Evolutionary conservation across 2,113 vertebrate species (phyloP).

Genomic region (Gobio gobio): DNA sequence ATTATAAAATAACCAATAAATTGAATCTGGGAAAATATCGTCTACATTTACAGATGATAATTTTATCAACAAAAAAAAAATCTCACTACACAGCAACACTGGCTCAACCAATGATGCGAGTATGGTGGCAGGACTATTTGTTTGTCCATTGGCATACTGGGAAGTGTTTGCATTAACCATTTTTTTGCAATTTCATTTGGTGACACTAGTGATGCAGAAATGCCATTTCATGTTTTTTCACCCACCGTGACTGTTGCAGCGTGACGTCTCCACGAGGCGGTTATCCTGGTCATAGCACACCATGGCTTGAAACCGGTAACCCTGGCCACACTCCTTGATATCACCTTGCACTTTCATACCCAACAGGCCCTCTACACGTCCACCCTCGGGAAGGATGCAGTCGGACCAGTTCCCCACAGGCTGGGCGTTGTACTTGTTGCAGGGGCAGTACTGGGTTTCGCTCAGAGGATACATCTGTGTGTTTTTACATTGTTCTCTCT

Average conservation of each 20-base stretch:
- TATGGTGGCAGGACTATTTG: background rate
- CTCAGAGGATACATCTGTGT: constrained; percentile 88
- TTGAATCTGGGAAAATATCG: background rate
- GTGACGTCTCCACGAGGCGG: constrained; percentile 89
- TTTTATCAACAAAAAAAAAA: background rate
- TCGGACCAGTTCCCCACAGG: constrained; percentile 98
- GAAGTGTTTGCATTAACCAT: background rate
- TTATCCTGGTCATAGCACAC: constrained; percentile 95
- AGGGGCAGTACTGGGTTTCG: constrained; percentile 95
- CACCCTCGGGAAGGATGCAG: constrained; percentile 91
- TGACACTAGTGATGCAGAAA: background rate
- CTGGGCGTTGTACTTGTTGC: constrained; percentile 95
- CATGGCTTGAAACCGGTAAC: constrained; percentile 96
- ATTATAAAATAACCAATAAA: no score
- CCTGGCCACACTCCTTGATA: constrained; percentile 93
- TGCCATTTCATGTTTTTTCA: background rate
- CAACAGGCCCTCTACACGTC: constrained; percentile 79
- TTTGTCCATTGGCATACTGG: background rate
- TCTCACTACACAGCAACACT: background rate
- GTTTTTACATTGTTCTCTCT: constrained; percentile 94
- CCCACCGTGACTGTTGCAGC: constrained; percentile 96
- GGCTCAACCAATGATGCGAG: background rate
- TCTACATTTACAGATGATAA: background rate
- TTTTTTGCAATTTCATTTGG: background rate
- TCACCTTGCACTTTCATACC: constrained; percentile 92